Base-by-base conservation (phyloP, 2,888 invertebrate genomes). In the Gerris lacustris region DNA sequence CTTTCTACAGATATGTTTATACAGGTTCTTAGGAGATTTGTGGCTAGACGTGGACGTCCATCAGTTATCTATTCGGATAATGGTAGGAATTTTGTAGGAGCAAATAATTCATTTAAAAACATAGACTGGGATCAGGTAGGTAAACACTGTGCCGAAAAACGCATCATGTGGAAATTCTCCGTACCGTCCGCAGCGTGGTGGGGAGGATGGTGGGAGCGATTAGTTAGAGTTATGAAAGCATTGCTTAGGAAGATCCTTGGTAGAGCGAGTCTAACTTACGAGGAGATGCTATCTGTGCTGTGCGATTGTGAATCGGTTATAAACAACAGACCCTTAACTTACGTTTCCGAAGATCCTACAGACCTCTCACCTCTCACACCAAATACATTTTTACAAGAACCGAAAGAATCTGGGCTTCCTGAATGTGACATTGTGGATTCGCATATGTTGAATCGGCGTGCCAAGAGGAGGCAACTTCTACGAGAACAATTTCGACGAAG, bases 121-220 rank as follows among this genome's bases (percentile, higher is more conserved):
- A 78, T 82, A n/a, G 82, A 83, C 74, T 81, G 82, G 73, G 82
- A 83, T 77, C 81, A 84, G 0, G 82, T 84, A 73, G 83, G 82
- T 11, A 55, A 55, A 1, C 15, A 11, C 5, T 9, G 55, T 15
- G 11, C 15, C 11, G 55, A 55, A 55, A 9, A 55, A 55, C 55
- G 74, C 67, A 74, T 73, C 74, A 75, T 73, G 70, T 79, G 76
- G 79, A 71, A 73, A 11, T 81, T 81, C 72, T 81, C 79, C 67
- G 78, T 79, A 6, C 80, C 80, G 5, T 74, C 77, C 0, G 78
- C 80, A 5, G 75, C 81, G 2, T 82, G 81, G 80, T 79, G 79
- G 79, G 66, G 69, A 44, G 69, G 69, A 9, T 69, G 63, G 17
- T 69, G 69, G 66, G 71, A 71, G 31, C 55, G 72, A 9, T 17